A percentile compares a stretch with the other conserved stretches of the same genome.
Evolutionary conservation across 1,140 invertebrate species (phyloP).

Genomic region (Forficula auricularia): DNA sequence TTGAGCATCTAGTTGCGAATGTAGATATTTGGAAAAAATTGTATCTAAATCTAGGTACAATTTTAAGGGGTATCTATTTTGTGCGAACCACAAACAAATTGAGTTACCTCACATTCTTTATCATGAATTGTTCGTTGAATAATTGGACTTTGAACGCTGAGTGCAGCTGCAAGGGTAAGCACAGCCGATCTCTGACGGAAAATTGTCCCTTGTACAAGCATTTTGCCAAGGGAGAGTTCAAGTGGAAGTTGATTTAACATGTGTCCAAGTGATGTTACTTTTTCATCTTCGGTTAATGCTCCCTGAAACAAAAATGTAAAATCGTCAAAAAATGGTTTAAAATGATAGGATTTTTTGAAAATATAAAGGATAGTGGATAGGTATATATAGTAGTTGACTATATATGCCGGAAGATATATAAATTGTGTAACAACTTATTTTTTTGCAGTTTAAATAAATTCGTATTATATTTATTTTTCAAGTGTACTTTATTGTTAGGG

Average conservation of each 20-base stretch:
- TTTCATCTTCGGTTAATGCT: slow-evolving; percentile 66
- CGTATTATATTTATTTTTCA: no score
- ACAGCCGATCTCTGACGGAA: slow-evolving; percentile 85
- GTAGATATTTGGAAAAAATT: no score
- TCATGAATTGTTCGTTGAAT: slow-evolving; percentile 76
- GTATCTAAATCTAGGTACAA: no score
- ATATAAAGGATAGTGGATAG: no score
- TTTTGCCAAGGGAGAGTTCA: slow-evolving; percentile 89
- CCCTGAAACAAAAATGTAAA: slow-evolving; percentile 33
- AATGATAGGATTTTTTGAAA: background rate
- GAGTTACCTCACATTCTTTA: slow-evolving; percentile 52
- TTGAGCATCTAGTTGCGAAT: no score
- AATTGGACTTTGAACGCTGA: slow-evolving; percentile 87
- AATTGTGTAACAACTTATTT: no score
- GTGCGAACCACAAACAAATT: no score
- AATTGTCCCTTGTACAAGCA: slow-evolving; percentile 81
- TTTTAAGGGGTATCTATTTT: no score
- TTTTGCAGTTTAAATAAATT: no score
- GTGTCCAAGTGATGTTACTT: slow-evolving; percentile 76
- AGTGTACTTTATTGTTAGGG: no score
- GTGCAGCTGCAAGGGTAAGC: slow-evolving; percentile 71
- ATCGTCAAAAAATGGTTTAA: slow-evolving; percentile 6
- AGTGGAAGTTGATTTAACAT: slow-evolving; percentile 80
- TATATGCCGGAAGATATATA: no score
- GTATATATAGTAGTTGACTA: no score